Conservation (phyloP, 2,113 vertebrate species). For the Mustela lutreola region DNA sequence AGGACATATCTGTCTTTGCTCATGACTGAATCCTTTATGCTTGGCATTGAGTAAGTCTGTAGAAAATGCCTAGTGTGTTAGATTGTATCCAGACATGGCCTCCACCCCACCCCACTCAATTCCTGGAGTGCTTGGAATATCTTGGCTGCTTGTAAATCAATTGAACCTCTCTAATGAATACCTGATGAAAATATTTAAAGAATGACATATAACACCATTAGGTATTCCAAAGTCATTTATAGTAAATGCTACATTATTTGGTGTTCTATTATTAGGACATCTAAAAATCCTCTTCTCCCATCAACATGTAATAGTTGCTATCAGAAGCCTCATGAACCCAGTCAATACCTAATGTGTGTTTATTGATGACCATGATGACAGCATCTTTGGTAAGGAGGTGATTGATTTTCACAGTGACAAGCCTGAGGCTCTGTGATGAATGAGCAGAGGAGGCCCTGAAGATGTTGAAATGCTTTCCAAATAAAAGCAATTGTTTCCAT, state of each 20-base stretch:
- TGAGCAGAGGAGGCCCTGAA: neutral
- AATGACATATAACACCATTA: neutral
- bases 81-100: neutral
- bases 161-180: neutral
- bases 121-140: neutral
- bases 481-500: neutral
- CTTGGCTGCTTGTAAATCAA: neutral
- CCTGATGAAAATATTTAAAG: neutral
- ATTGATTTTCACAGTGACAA: neutral
- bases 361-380: neutral
- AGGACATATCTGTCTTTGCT: neutral
- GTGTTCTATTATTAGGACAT: neutral
- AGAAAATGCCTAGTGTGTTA: neutral
- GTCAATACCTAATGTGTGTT: neutral
- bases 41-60: neutral
- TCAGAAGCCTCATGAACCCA: neutral
- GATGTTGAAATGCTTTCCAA: neutral
- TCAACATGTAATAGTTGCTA: neutral
- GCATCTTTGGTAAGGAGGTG: neutral
- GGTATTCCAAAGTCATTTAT: neutral
- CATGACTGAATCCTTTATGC: neutral
- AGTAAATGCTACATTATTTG: neutral
- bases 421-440: neutral
- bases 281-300: neutral
- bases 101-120: rapidly evolving